These are phyloP conservation scores for Euleptes europaea DNA, from an alignment of 2,113 vertebrate genomes.

Conservation along the genomic window DNA sequence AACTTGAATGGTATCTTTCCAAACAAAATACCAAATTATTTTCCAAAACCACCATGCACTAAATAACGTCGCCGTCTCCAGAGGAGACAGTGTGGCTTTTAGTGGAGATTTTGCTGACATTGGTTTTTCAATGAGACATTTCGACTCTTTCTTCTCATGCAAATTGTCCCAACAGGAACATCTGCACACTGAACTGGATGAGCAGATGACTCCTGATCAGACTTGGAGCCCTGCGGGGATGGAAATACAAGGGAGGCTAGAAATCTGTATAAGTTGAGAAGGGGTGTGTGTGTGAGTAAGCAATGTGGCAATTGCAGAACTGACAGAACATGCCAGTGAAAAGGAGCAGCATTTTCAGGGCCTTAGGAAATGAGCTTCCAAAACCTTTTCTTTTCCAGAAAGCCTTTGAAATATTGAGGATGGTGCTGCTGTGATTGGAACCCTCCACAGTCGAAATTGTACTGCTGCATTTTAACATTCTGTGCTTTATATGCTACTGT, in stretches of 20 bases:
- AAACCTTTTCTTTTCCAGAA: not conserved
- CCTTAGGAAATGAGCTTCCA: not conserved
- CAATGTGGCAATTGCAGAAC: not conserved
- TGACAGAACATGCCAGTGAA: not conserved
- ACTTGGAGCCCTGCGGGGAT: not conserved
- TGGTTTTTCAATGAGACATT: constrained; percentile 18
- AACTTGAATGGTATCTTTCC: not conserved
- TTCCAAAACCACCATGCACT: not conserved
- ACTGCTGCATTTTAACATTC: too few species aligned
- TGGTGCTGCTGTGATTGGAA: too few species aligned
- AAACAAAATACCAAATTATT: not conserved
- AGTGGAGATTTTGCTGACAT: not conserved
- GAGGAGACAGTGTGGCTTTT: not conserved
- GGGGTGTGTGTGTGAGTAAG: not conserved
- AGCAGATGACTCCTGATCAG: not conserved
- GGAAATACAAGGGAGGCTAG: not conserved
- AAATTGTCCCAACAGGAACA: constrained; percentile 33
- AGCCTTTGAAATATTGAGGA: too few species aligned
- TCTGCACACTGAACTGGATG: constrained; percentile 18
- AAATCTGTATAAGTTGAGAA: not conserved
- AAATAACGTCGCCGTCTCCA: not conserved
- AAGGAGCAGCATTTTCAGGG: not conserved
- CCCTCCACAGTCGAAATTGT: too few species aligned
- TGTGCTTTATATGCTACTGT: too few species aligned
- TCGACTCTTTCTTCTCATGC: constrained; percentile 17